Base-by-base conservation (phyloP, 2,113 vertebrate species). In the Pongo abelii region DNA sequence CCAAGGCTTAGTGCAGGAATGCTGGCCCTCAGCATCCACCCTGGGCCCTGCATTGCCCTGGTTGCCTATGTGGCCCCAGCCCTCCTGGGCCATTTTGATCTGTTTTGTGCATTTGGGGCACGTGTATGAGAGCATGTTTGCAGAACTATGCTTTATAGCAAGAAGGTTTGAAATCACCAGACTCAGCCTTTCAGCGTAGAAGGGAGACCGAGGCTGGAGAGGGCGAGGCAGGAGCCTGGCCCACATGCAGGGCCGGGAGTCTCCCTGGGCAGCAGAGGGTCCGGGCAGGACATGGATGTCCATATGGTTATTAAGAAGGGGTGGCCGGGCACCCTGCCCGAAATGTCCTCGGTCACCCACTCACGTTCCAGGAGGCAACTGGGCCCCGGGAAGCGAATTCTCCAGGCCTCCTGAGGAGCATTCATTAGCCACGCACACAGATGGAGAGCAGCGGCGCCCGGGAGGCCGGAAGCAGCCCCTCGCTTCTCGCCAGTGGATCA, bases 351-450 rank as follows among this genome's bases (percentile, higher is more conserved):
- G 0, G 38, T 10, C 38, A n/a, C 40, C 57, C 27, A 2, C 35
- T 79, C 70, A 18, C 2, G 2, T 67, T 90, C 72, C 35, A 20
- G 67, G 64, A 61, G 83, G 52, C 3, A 0, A 8, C 16, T 1
- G 3, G 85, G 25, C 43, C n/a, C 52, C 8, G 2, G 38, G 61
- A 23, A 17, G 13, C 1, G 1, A 72, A 59, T 77, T 52, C 83
- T 32, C 32, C 22, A 25, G 38, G 78, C 55, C 72, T 59, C 30
- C 17, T 1, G 12, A 14, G 69, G 27, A 14, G 1, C 8, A 14
- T 20, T 48, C 84, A 67, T 92, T 77, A 7, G 92, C 79, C 79
- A 87, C 4, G 52, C 92, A 75, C 43, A 13, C 95, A 97, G 96
- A 13, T 89, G 97, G 64, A 5, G 64, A 0, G 35, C 77, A 8